phyloP scores from a whole-genome alignment of 2,888 invertebrate species.

The Caenorhabditis auriculariae region DNA sequence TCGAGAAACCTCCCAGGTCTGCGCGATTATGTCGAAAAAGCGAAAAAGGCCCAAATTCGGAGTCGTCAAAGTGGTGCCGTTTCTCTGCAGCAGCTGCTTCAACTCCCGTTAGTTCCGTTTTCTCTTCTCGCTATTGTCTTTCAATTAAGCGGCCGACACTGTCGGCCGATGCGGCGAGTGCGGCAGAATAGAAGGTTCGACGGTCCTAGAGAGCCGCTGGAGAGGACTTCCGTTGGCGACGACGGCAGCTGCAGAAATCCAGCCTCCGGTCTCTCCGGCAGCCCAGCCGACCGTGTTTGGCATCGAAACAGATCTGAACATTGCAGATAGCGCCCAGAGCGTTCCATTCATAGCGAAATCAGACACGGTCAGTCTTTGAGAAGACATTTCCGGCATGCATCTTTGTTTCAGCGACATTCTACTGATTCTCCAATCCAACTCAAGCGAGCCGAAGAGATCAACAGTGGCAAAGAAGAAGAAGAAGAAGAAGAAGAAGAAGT shows the following conservation, averaged over 20 bases:
- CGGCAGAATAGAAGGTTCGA: conserved; percentile 38
- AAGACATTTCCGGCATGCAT: neutral
- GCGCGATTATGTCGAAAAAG: conserved; percentile 38
- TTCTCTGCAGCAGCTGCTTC: conserved; percentile 49
- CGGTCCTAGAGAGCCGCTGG: conserved; percentile 30
- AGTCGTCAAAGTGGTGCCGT: conserved; percentile 51
- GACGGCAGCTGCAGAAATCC: conserved; percentile 1
- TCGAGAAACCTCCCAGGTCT: conserved; percentile 37
- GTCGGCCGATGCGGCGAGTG: conserved; percentile 40
- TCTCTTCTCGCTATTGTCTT: neutral
- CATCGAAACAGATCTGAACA: conserved; percentile 31
- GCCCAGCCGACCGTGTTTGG: conserved; percentile 19
- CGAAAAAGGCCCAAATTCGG: conserved; percentile 48
- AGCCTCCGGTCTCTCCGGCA: neutral
- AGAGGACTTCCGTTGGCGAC: conserved; percentile 4
- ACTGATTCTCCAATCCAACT: conserved; percentile 17
- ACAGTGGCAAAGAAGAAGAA: conserved; percentile 1
- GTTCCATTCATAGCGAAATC: conserved; percentile 13
- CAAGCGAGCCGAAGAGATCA: conserved; percentile 21
- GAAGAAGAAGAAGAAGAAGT: neutral
- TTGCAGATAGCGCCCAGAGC: conserved; percentile 6
- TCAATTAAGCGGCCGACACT: conserved; percentile 2
- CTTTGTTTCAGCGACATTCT: conserved; percentile 12
- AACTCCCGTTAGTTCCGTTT: conserved; percentile 20
- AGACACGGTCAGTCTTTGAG: conserved; percentile 7